phyloP scores from a whole-genome alignment of 2,797 vertebrate species.

The Microcaecilia unicolor region DNA sequence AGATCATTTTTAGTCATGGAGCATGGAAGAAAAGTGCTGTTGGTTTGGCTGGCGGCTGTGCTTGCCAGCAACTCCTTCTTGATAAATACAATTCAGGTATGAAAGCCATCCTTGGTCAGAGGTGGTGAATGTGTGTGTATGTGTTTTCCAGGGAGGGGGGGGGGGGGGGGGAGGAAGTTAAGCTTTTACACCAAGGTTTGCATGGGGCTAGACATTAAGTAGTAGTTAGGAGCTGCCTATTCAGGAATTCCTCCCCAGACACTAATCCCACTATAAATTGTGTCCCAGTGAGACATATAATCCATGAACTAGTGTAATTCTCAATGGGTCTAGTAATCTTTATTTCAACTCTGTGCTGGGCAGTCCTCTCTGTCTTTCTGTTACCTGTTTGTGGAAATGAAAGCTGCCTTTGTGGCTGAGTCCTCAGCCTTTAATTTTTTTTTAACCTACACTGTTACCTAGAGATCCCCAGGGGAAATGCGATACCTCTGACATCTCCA shows the following conservation, averaged over 20 bases:
- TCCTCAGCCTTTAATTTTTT: background rate
- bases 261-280: conserved; percentile 1
- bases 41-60: too few relatives aligned
- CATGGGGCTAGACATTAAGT: too few relatives aligned
- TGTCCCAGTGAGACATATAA: background rate
- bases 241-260: conserved; percentile 10
- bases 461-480: conserved; percentile 3
- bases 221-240: conserved; percentile 3
- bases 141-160: too few relatives aligned
- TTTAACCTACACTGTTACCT: background rate
- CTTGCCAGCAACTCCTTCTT: too few relatives aligned
- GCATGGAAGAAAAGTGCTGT: conserved; percentile 14
- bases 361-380: background rate
- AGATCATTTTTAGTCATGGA: conserved; percentile 26
- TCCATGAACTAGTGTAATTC: background rate
- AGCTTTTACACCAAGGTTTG: too few relatives aligned
- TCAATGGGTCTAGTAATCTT: background rate
- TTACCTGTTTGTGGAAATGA: background rate
- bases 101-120: too few relatives aligned
- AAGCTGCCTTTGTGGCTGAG: conserved; percentile 1
- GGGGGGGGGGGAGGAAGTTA: too few relatives aligned
- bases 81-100: too few relatives aligned
- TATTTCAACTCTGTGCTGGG: background rate
- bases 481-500: conserved; percentile 3
- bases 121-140: too few relatives aligned